Base-by-base conservation (phyloP, 2,797 vertebrate genomes). In the Darevskia mixta region DNA sequence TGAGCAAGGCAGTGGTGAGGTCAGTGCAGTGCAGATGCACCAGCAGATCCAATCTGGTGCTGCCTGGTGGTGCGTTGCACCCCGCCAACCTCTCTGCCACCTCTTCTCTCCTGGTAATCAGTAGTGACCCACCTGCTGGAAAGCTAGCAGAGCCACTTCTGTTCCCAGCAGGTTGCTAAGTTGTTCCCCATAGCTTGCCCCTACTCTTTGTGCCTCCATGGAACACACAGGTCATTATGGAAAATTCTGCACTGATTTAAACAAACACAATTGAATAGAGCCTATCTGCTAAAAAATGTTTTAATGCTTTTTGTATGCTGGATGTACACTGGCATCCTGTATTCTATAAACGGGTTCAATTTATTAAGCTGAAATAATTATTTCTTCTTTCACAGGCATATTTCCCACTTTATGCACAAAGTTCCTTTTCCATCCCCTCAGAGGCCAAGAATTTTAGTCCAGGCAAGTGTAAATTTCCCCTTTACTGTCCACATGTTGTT, bases 351-450 rank as follows among this genome's bases (percentile, higher is more conserved):
- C 2, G 20, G 18, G 32, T 67, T 71, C n/a, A 69, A 6, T 38
- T 38, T 87, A 77, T 86, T 76, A 87, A 58, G 7, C 64, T 93
- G 87, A 93, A 91, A 43, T 87, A 1, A 8, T 32, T 86, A 27
- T 87, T 87, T 92, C 90, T 25, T 94, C 92, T 92, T 90, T 89
- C 89, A 95, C 96, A 99, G 99, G 96, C 99, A 99, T 95, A 98
- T 99, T 96, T 99, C 98, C 89, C 98, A 99, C 95, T 99, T 99
- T 96, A 99, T 99, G 99, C 98, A 99, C 96, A 98, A 98, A 93
- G 98, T 99, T 95, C 99, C 99, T 78, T 99, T 99, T 94, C 99
- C 99, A 86, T 99, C 98, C 79, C 98, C 96, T 90, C 98, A 99
- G 95, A 98, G 98, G 93, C 99, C 99, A 87, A 98, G 99, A 92